Percentiles rank a stretch among this genome's conserved stretches.
Evolutionary conservation across 2,113 vertebrate genomes (phyloP).

Genomic region (Fukomys damarensis): DNA sequence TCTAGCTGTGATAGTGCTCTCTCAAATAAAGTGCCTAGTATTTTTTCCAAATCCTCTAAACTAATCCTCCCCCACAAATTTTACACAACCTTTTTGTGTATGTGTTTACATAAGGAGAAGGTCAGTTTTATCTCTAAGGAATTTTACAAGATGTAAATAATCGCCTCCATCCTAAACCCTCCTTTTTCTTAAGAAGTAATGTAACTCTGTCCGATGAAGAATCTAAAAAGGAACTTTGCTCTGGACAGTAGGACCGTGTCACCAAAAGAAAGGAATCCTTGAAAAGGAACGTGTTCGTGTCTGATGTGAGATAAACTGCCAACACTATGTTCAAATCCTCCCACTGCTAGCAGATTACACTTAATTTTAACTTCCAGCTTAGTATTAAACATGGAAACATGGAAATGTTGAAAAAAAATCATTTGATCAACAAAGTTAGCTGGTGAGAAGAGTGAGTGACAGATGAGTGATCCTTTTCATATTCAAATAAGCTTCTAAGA

Average conservation of each 20-base stretch:
- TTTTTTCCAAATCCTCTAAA: constrained; percentile 39
- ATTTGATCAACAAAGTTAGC: constrained; percentile 16
- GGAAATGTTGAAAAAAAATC: background rate
- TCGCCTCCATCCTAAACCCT: constrained; percentile 13
- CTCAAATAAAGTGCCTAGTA: constrained; percentile 39
- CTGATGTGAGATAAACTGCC: background rate
- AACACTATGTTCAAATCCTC: background rate
- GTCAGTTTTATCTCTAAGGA: constrained; percentile 1
- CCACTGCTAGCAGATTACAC: background rate
- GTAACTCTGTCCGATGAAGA: constrained; percentile 57
- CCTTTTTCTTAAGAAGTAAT: constrained; percentile 46
- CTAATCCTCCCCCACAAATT: background rate
- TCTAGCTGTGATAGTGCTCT: background rate
- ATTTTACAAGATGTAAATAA: constrained; percentile 56
- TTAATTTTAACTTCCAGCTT: constrained; percentile 49
- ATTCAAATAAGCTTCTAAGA: constrained; percentile 27
- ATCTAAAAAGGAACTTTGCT: constrained; percentile 44
- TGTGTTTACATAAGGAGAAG: background rate
- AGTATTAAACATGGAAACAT: background rate
- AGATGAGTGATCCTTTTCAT: background rate
- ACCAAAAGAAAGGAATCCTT: constrained; percentile 47
- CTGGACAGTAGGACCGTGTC: background rate
- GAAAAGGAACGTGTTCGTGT: background rate
- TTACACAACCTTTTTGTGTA: background rate
- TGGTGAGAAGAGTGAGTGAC: background rate